Evolutionary conservation across 2,888 invertebrate species (phyloP).

Genomic region (Ophion ellenae): DNA sequence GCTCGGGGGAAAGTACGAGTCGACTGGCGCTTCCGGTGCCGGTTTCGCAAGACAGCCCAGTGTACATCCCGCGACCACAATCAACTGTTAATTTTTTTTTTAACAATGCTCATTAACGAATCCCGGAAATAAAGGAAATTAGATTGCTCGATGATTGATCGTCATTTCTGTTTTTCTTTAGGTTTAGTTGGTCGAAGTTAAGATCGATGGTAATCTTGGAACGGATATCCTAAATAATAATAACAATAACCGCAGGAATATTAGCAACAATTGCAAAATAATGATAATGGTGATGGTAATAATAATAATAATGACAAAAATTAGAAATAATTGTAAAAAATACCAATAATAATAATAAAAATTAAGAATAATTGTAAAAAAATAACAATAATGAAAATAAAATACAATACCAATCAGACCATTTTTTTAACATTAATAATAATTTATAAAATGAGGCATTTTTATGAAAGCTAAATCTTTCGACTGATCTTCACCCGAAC

Average conservation of each 20-base stretch:
- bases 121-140: neutral
- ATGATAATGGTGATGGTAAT: too few species aligned
- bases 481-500: too few species aligned
- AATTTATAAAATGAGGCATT: too few species aligned
- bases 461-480: too few species aligned
- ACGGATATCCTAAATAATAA: neutral
- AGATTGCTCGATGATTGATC: neutral
- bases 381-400: too few species aligned
- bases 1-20: constrained; percentile 84
- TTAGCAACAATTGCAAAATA: neutral
- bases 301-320: too few species aligned
- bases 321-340: too few species aligned
- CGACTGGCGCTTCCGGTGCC: constrained; percentile 86
- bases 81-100: constrained; percentile 66
- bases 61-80: constrained; percentile 69
- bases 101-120: neutral
- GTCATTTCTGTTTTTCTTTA: neutral
- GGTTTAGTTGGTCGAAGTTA: neutral
- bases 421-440: too few species aligned
- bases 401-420: too few species aligned
- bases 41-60: constrained; percentile 78
- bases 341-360: too few species aligned
- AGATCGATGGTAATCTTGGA: neutral
- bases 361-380: too few species aligned
- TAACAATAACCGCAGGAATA: neutral